Evolutionary conservation across 2,888 invertebrate species (phyloP).

Genomic region (Stramonita haemastoma): DNA sequence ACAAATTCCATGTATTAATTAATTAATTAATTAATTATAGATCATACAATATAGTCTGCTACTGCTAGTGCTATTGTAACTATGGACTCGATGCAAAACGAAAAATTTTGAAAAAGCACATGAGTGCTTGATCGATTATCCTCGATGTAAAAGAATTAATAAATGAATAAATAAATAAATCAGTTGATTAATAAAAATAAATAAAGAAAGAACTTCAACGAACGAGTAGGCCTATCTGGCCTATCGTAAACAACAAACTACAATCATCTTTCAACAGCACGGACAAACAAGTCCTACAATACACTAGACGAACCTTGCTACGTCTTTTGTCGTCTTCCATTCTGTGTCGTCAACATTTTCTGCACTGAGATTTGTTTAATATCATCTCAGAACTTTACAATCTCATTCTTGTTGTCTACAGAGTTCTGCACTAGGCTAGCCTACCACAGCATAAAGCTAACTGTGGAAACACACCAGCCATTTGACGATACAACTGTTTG

Average conservation of each 20-base stretch:
- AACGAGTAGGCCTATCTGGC: not conserved
- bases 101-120: too few species aligned
- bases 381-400: not conserved
- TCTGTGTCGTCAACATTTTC: conserved; percentile 25
- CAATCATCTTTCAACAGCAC: not conserved
- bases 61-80: not conserved
- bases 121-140: too few species aligned
- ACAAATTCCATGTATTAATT: too few species aligned
- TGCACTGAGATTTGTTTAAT: not conserved
- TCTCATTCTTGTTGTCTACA: not conserved
- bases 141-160: too few species aligned
- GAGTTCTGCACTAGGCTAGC: not conserved
- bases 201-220: too few species aligned
- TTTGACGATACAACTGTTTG: not conserved
- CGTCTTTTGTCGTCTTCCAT: conserved; percentile 43
- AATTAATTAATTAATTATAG: too few species aligned
- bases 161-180: too few species aligned
- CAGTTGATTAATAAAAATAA: too few species aligned
- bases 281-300: not conserved
- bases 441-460: too few species aligned
- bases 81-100: too few species aligned
- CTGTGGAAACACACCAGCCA: not conserved
- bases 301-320: not conserved
- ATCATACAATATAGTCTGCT: not conserved
- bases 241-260: not conserved